Percentiles rank a stretch among this genome's conserved stretches.
Evolutionary conservation across 2,888 invertebrate species (phyloP).

Genomic region (Tetragonisca angustula): DNA sequence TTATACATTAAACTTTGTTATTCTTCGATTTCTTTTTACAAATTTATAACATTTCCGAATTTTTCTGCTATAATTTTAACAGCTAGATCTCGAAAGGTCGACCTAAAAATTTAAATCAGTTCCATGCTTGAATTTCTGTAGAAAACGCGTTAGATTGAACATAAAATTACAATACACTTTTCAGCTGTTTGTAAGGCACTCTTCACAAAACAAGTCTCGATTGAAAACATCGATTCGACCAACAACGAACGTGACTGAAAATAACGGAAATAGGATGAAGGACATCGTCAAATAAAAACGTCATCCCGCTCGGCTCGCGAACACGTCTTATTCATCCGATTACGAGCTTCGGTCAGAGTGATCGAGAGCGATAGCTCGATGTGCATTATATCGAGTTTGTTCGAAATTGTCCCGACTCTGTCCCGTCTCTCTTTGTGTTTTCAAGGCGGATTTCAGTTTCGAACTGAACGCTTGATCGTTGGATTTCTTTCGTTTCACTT

Average conservation of each 20-base stretch:
- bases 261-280: not conserved
- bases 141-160: too few relatives aligned
- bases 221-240: not conserved
- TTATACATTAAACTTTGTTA: too few relatives aligned
- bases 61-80: too few relatives aligned
- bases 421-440: not conserved
- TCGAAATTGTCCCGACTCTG: not conserved
- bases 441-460: conserved; percentile 4
- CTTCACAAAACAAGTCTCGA: not conserved
- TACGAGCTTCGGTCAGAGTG: not conserved
- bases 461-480: not conserved
- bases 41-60: too few relatives aligned
- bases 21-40: too few relatives aligned
- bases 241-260: not conserved
- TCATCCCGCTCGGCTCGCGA: not conserved
- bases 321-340: conserved; percentile 11
- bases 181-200: too few relatives aligned
- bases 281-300: not conserved
- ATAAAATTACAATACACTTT: too few relatives aligned
- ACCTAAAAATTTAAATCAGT: too few relatives aligned
- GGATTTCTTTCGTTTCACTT: conserved; percentile 5
- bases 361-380: conserved; percentile 7
- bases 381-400: not conserved
- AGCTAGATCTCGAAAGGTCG: too few relatives aligned
- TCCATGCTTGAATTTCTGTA: too few relatives aligned